Conservation (phyloP, 2,113 vertebrate species). For the Hippocampus comes region DNA sequence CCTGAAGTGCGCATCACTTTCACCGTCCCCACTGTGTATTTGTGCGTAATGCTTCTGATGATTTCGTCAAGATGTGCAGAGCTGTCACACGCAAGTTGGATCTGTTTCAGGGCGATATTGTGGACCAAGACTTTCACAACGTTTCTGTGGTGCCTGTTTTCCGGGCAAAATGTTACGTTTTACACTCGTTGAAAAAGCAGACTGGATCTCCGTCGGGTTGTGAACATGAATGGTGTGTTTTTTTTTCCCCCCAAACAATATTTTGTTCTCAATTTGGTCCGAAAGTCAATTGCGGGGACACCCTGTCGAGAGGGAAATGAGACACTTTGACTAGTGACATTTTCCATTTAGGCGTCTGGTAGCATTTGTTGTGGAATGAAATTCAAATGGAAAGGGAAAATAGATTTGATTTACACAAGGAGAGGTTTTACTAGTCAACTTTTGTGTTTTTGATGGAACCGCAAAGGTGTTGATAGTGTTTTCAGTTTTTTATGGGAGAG, state of each 20-base stretch:
- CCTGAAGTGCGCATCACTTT: slow-evolving; percentile 1
- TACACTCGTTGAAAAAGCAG: slow-evolving; percentile 6
- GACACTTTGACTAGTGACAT: neutral
- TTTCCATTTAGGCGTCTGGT: neutral
- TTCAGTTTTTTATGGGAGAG: neutral
- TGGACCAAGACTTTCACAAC: slow-evolving; percentile 2
- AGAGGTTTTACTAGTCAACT: neutral
- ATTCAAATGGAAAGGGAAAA: slow-evolving; percentile 6
- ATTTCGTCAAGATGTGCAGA: neutral
- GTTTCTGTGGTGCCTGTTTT: neutral
- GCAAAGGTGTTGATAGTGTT: neutral
- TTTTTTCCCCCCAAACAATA: neutral
- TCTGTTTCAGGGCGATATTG: neutral
- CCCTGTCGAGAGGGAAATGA: neutral
- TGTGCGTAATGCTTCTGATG: neutral
- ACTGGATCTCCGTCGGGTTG: neutral
- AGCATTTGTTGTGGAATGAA: neutral
- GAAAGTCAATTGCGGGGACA: slow-evolving; percentile 16
- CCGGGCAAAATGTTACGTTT: slow-evolving; percentile 8
- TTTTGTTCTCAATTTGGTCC: neutral
- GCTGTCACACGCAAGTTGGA: slow-evolving; percentile 7
- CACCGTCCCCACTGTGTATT: slow-evolving; percentile 11
- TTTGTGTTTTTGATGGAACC: neutral
- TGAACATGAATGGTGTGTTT: neutral
- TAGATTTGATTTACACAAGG: neutral